A percentile compares a stretch with the other conserved stretches of the same genome.
Conservation (phyloP, 2,113 vertebrate species). For the Equus quagga region DNA sequence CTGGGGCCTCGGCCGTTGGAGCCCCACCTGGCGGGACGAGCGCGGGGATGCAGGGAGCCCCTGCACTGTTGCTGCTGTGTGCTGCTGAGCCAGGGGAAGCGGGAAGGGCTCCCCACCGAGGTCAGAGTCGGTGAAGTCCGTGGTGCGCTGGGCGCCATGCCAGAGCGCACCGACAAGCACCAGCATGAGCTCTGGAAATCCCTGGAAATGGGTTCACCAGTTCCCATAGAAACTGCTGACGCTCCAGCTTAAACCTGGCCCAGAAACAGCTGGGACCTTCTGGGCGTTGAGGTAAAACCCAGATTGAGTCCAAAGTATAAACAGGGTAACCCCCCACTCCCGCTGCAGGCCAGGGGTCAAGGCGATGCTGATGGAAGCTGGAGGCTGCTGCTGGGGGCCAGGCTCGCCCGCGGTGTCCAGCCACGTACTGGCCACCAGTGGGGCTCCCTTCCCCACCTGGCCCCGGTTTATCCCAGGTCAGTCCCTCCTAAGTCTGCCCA, state of each 20-base stretch:
- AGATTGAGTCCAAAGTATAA: not conserved
- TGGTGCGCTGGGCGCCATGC: accelerated
- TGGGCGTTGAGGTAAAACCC: not conserved
- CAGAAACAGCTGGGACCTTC: not conserved
- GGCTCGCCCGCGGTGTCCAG: accelerated
- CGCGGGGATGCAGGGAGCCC: not conserved
- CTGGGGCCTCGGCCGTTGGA: not conserved
- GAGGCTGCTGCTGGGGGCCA: accelerated
- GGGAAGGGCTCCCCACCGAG: not conserved
- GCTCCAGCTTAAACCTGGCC: not conserved
- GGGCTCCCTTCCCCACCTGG: not conserved
- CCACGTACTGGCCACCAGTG: not conserved
- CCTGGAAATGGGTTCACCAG: not conserved
- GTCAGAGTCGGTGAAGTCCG: not conserved
- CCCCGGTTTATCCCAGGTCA: accelerated
- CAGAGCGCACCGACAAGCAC: accelerated
- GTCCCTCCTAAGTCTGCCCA: not conserved
- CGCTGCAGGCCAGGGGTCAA: accelerated
- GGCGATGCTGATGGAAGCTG: accelerated
- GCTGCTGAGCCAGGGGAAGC: accelerated
- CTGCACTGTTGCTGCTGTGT: not conserved
- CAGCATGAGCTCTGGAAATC: not conserved
- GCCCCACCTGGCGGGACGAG: not conserved
- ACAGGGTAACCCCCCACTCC: accelerated
- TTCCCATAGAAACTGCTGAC: not conserved